Conservation (phyloP, 1,140 invertebrate species). For the Bombus soroeensis region DNA sequence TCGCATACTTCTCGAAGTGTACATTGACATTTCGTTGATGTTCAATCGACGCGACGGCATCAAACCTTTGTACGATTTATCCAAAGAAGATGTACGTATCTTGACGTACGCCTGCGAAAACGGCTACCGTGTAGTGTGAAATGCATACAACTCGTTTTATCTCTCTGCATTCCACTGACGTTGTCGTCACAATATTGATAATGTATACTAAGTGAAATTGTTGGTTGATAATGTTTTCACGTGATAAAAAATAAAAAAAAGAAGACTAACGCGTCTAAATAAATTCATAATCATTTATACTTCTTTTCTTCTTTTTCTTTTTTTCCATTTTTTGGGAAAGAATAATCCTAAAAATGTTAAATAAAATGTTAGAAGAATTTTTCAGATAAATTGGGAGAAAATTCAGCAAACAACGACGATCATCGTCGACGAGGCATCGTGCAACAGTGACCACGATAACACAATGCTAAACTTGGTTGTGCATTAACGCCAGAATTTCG, state of each 20-base stretch:
- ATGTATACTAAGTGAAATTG: not conserved
- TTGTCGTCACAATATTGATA: not conserved
- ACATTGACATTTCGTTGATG: conserved; percentile 42
- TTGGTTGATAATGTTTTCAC: too few relatives aligned
- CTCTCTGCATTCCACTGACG: not conserved
- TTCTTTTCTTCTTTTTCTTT: not conserved
- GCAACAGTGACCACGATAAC: not conserved
- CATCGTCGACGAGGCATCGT: too few relatives aligned
- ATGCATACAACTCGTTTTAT: not conserved
- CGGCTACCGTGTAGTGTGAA: not conserved
- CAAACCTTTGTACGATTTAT: conserved; percentile 39
- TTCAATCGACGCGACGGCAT: not conserved
- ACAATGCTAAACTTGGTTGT: not conserved
- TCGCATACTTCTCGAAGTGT: conserved; percentile 19
- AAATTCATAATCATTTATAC: not conserved
- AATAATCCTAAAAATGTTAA: not conserved
- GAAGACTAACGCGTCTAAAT: not conserved
- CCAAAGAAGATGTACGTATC: not conserved
- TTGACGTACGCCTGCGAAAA: not conserved
- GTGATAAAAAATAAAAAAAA: not conserved
- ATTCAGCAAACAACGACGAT: not conserved
- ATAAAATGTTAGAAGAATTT: not conserved
- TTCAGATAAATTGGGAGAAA: not conserved
- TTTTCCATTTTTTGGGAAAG: not conserved
- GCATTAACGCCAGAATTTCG: not conserved